Base-by-base conservation (phyloP, 1,140 invertebrate species). In the Heliconius himera region DNA sequence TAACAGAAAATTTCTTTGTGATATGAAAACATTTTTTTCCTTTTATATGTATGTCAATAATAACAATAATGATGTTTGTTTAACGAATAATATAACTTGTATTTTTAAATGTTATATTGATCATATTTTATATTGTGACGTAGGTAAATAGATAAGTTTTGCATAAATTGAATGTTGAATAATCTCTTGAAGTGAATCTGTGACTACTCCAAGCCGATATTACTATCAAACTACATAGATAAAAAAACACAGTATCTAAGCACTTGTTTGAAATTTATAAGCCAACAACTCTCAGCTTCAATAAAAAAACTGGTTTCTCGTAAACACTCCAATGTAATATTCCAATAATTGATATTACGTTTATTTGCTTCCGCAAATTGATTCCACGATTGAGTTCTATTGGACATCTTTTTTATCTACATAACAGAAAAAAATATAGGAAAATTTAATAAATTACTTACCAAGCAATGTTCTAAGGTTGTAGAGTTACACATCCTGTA, bases 401-500 rank as follows among this genome's bases (percentile, higher is more conserved):
- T 70, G 71, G 56, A 29, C 13, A n/a, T 49, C 18, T 46, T 20
- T 54, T 38, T 9, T 72, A 38, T 72, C 38, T 75, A 56, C 26
- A 74, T 73, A 78, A 75, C 70, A 6, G 18, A 20, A 74, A 79
- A 73, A 72, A 51, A 51, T 22, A 41, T 18, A 38, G 9, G 41
- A 71, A 36, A 18, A 41, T 41, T n/a, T 20, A 72, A 56, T 38
- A 70, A 18, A 77, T 74, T 70, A 86, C 94, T 96, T 95, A 98
- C 98, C 98, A 73, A 99, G 91, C 38, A 99, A 92, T 6, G 98
- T 99, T 84, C 98, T 87, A 2, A n/a, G 93, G 98, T 85, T 99
- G 98, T 9, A 99, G 95, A 0, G 98, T 99, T 36, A 99, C 98
- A 92, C 98, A 98, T 66, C 98, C 98, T 3, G 98, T 99, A 89